phyloP scores from a whole-genome alignment of 2,888 invertebrate genomes.

The Hetaerina titia region DNA sequence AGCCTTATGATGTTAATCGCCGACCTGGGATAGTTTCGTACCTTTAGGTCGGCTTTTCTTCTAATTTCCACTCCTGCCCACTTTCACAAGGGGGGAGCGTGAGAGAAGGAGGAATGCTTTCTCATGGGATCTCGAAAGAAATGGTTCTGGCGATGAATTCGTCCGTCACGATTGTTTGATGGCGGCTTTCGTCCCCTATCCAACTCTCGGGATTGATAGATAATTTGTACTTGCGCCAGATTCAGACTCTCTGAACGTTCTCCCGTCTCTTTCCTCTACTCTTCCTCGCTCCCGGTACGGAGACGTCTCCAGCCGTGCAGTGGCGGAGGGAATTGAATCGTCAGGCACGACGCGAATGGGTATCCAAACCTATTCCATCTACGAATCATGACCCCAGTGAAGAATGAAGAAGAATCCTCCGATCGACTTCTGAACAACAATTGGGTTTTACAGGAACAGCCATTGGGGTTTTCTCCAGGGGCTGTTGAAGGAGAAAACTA shows the following conservation, averaged over 20 bases:
- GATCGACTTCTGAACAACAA: too few species aligned
- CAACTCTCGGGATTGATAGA: not conserved
- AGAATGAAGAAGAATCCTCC: too few species aligned
- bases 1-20: conserved; percentile 27
- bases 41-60: not conserved
- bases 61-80: not conserved
- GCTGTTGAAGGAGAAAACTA: too few species aligned
- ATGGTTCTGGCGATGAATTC: not conserved
- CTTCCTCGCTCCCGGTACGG: too few species aligned
- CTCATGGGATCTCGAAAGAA: not conserved
- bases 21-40: conserved; percentile 2
- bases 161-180: conserved; percentile 7
- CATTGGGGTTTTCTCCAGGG: too few species aligned
- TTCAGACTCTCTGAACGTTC: not conserved
- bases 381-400: too few species aligned
- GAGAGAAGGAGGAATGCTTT: not conserved
- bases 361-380: too few species aligned
- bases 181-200: not conserved
- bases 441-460: too few species aligned
- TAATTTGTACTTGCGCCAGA: not conserved
- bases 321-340: too few species aligned
- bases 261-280: not conserved
- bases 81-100: not conserved
- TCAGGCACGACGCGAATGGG: too few species aligned
- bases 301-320: too few species aligned